These are phyloP conservation scores for Notamacropus eugenii DNA, from an alignment of 2,797 vertebrate genomes.

Conservation along the genomic window DNA sequence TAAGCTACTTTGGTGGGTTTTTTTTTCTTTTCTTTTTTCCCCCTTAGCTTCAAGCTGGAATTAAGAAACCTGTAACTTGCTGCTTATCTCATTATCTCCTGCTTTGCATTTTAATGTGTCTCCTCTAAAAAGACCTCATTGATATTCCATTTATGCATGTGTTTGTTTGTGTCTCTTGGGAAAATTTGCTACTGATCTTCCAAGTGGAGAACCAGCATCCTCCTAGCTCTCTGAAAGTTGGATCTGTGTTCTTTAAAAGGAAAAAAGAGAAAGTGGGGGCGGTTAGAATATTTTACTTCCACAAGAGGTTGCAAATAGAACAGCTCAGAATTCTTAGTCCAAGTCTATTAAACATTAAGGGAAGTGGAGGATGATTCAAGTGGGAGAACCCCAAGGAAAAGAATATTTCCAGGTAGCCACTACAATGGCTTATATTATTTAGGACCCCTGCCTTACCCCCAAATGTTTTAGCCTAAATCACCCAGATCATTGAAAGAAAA, in stretches of 20 bases:
- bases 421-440: conserved; percentile 77
- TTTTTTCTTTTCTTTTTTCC: not conserved
- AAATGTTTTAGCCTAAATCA: conserved; percentile 76
- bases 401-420: conserved; percentile 43
- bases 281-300: conserved; percentile 65
- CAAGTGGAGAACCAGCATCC: conserved; percentile 79
- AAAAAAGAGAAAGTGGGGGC: conserved; percentile 40
- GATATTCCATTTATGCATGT: conserved; percentile 84
- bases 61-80: conserved; percentile 84
- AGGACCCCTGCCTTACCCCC: conserved; percentile 55
- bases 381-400: conserved; percentile 55
- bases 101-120: conserved; percentile 88
- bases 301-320: conserved; percentile 54
- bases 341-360: conserved; percentile 56
- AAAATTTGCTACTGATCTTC: conserved; percentile 86
- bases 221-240: conserved; percentile 53
- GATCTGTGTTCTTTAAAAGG: conserved; percentile 53
- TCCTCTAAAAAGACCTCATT: conserved; percentile 87
- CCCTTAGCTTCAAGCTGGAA: conserved; percentile 75
- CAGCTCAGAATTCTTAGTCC: conserved; percentile 31
- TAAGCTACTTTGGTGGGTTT: conserved; percentile 15
- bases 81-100: conserved; percentile 88
- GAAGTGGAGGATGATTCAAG: conserved; percentile 60
- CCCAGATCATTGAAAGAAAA: conserved; percentile 70
- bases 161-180: conserved; percentile 87